Conservation (phyloP, 2,113 vertebrate species). For the Columbina picui region DNA sequence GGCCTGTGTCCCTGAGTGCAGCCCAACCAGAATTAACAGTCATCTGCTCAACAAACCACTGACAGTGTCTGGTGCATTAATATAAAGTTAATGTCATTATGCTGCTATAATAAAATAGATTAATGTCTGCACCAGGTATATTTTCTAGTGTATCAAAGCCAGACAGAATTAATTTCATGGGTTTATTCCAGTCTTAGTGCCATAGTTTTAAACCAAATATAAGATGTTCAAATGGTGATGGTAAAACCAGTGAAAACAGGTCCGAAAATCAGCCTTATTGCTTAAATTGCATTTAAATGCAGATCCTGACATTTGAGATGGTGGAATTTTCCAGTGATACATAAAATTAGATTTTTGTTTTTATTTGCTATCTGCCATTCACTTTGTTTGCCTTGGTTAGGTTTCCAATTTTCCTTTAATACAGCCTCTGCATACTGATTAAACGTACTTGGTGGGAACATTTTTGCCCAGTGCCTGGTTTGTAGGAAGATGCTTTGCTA, state of each 20-base stretch:
- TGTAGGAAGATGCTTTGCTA: neutral
- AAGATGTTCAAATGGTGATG: neutral
- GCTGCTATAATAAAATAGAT: neutral
- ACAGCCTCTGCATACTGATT: neutral
- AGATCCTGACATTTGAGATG: neutral
- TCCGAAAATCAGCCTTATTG: neutral
- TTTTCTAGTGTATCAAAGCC: neutral
- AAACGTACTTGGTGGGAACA: neutral
- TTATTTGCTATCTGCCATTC: constrained; percentile 28
- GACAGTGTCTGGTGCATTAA: neutral
- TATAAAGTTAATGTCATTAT: neutral
- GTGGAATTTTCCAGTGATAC: neutral
- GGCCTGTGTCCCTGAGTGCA: neutral
- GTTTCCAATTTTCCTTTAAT: constrained; percentile 29
- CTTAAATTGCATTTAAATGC: neutral
- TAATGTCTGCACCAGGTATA: neutral
- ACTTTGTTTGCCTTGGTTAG: constrained; percentile 51
- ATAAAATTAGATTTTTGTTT: constrained; percentile 45
- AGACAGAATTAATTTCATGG: neutral
- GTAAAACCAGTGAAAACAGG: neutral
- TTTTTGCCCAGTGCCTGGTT: neutral
- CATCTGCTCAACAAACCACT: neutral
- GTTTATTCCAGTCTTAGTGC: neutral
- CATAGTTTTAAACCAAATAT: neutral
- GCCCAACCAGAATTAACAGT: neutral